These are phyloP conservation scores for Brachionus asplanchnoidis DNA, from an alignment of 1,140 invertebrate genomes.

Conservation along the genomic window DNA sequence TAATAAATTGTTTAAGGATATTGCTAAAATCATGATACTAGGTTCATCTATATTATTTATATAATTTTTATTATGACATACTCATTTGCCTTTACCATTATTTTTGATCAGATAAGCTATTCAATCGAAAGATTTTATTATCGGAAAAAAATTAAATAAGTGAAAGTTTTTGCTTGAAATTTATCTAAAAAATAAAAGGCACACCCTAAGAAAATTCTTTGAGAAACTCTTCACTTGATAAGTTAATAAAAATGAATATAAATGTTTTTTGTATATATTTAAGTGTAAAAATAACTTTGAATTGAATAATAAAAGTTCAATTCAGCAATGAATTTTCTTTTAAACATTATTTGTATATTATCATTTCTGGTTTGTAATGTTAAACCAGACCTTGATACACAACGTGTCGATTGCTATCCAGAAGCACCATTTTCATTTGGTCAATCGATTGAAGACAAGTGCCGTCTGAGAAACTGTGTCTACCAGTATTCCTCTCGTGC, in stretches of 20 bases:
- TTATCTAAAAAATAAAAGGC: not conserved
- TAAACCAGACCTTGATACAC: not conserved
- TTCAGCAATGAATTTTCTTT: not conserved
- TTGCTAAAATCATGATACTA: not conserved
- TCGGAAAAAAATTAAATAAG: not conserved
- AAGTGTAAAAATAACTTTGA: not conserved
- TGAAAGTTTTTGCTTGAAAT: not conserved
- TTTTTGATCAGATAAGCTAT: not conserved
- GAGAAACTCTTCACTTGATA: not conserved
- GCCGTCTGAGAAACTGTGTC: not conserved
- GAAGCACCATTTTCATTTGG: conserved; percentile 37
- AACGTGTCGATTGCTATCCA: conserved; percentile 36
- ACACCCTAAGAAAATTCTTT: not conserved
- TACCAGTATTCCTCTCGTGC: not conserved
- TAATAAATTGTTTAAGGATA: not conserved
- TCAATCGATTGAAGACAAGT: conserved; percentile 5
- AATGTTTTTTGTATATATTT: not conserved
- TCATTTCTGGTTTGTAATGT: not conserved
- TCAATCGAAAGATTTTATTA: not conserved
- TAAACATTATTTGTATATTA: not conserved
- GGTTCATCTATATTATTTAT: not conserved
- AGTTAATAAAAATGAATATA: not conserved
- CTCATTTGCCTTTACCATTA: not conserved
- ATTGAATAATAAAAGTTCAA: not conserved
- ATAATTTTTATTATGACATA: not conserved